Percentiles rank a stretch among this genome's conserved stretches.
Evolutionary conservation across 2,797 vertebrate genomes (phyloP).

Genomic region (Anisognathus igniventris): DNA sequence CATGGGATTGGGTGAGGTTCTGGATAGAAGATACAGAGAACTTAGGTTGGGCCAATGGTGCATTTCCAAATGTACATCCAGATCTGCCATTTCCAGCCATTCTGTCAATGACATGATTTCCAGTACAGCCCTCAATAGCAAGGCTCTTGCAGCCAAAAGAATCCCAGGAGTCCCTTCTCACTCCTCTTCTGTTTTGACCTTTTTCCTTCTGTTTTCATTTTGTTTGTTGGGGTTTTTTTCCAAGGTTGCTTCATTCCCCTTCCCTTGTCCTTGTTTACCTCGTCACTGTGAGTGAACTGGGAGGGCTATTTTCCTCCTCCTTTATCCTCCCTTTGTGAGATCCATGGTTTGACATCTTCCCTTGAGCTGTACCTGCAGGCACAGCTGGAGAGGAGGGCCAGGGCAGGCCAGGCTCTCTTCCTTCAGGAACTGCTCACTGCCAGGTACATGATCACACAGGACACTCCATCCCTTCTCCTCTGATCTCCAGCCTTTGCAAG

Average conservation of each 20-base stretch:
- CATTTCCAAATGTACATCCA: neutral
- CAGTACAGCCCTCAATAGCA: neutral
- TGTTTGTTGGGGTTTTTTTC: neutral
- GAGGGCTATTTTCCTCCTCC: neutral
- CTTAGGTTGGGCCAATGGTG: neutral
- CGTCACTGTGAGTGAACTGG: neutral
- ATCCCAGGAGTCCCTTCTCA: neutral
- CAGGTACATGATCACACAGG: neutral
- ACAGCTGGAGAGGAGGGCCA: neutral
- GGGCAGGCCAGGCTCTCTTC: neutral
- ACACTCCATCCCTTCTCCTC: neutral
- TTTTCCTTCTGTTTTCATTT: neutral
- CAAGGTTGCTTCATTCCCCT: neutral
- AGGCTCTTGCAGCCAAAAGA: neutral
- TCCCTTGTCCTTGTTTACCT: neutral
- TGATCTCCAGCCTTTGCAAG: neutral
- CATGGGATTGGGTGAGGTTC: neutral
- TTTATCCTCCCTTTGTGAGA: neutral
- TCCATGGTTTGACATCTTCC: neutral
- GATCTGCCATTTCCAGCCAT: neutral
- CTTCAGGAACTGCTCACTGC: accelerated
- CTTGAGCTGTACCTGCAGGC: neutral
- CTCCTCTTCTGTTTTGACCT: neutral
- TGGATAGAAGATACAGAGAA: neutral
- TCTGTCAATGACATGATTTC: neutral